A percentile compares a stretch with the other conserved stretches of the same genome.
Evolutionary conservation across 1,140 invertebrate genomes (phyloP).

Genomic region (Hycleus phaleratus): DNA sequence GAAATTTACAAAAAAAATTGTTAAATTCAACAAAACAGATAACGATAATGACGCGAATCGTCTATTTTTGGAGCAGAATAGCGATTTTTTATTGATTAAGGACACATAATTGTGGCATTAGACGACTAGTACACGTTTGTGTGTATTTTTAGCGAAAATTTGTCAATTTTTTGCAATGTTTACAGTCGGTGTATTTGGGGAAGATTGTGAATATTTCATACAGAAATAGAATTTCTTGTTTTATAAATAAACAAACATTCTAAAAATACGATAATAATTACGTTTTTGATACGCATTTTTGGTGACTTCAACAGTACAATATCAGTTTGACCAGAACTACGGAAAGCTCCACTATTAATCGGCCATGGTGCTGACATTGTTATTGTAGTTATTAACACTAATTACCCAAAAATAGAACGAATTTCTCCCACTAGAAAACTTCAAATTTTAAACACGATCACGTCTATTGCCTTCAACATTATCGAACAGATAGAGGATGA

Average conservation of each 20-base stretch:
- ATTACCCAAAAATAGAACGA: too few species aligned
- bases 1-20: constrained; percentile 33
- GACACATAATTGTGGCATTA: too few species aligned
- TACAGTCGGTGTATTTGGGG: too few species aligned
- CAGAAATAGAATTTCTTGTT: background rate
- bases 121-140: too few species aligned
- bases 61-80: too few species aligned
- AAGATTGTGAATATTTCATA: background rate
- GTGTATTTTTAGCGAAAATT: too few species aligned
- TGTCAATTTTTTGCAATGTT: too few species aligned
- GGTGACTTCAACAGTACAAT: background rate
- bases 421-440: too few species aligned
- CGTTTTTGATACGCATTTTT: background rate
- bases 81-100: too few species aligned
- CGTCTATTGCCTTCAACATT: too few species aligned
- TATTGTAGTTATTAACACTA: background rate
- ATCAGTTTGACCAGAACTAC: constrained; percentile 42
- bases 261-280: background rate
- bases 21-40: background rate
- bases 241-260: background rate
- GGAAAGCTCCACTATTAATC: constrained; percentile 54
- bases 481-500: too few species aligned
- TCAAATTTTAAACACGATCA: too few species aligned
- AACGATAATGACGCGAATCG: background rate
- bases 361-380: constrained; percentile 55